Base-by-base conservation (phyloP, 2,113 vertebrate genomes). In the Eublepharis macularius region DNA sequence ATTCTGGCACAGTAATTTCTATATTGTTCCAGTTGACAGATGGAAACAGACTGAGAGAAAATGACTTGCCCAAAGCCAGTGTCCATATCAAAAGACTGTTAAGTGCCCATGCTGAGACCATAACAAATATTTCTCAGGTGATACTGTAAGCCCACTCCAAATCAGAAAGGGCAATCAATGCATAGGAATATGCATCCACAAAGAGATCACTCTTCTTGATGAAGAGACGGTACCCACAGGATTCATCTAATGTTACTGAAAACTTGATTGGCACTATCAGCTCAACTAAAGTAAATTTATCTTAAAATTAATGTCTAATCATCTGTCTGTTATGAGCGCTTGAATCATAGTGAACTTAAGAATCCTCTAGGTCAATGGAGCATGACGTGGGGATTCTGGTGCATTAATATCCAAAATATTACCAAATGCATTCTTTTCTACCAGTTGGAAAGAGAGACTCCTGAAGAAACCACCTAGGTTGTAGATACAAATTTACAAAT, bases 401-500 rank as follows among this genome's bases (percentile, higher is more conserved):
- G 8, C 76, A 74, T 26, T 60, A 36, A 41, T 17, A 39, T 10
- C 36, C 63, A 17, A 9, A 21, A 19, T 0, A 14, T 36, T 32
- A 65, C 74, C 17, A 60, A n/a, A 17, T 1, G 12, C 29, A 21
- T 13, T 26, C 3, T 39, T 49, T 54, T 73, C 32, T 39, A n/a
- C 14, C 34, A 83, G 39, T 14, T 29, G 51, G 43, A 83, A 73
- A 49, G 34, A 0, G 0, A 0, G 0, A 16, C 17, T 3, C 36
- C 51, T 26, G 4, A 26, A 80, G 14, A 51, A 41, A 74, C 3
- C 0, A 0, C 29, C 21, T 14, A 1, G 0, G 0, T 32, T n/a
- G 72, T 16, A 24, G 66, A 36, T 10, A 0, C 4, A 86, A 76
- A 34, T 24, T 80, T 47, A 12, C 65, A 51, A 9, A 36, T 4